Evolutionary conservation across 2,113 vertebrate species (phyloP).

Genomic region (Hoplias malabaricus): DNA sequence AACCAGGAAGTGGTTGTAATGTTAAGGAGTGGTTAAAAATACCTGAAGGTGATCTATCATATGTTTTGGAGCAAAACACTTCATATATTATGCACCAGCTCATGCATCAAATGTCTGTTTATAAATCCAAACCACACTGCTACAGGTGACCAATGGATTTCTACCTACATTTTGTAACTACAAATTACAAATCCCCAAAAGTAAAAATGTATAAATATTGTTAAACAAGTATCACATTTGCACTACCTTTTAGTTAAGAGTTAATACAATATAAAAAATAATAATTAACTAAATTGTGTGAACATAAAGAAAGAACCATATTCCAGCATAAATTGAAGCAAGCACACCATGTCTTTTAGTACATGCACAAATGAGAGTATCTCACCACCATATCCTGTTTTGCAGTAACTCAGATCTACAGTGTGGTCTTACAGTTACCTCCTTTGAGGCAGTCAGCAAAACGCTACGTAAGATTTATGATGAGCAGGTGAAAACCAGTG

Average conservation of each 20-base stretch:
- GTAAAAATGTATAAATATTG: neutral
- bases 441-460: neutral
- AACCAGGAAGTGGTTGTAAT: too few relatives aligned
- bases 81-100: too few relatives aligned
- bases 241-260: neutral
- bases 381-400: slow-evolving; percentile 32
- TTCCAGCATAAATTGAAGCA: neutral
- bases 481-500: neutral
- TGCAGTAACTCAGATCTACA: neutral
- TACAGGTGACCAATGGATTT: neutral
- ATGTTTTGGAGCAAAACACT: too few relatives aligned
- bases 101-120: too few relatives aligned
- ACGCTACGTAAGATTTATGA: neutral
- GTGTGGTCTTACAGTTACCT: neutral
- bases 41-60: too few relatives aligned
- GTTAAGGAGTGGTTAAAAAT: too few relatives aligned
- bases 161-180: neutral
- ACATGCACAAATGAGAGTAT: neutral
- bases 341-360: neutral
- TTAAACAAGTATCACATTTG: neutral
- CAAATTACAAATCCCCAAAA: too few relatives aligned
- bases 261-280: neutral
- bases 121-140: neutral
- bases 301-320: neutral
- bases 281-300: neutral